Evolutionary conservation across 2,797 vertebrate genomes (phyloP), one percentile per base, ranked within the genome.

Genomic region (Microcaecilia unicolor): DNA sequence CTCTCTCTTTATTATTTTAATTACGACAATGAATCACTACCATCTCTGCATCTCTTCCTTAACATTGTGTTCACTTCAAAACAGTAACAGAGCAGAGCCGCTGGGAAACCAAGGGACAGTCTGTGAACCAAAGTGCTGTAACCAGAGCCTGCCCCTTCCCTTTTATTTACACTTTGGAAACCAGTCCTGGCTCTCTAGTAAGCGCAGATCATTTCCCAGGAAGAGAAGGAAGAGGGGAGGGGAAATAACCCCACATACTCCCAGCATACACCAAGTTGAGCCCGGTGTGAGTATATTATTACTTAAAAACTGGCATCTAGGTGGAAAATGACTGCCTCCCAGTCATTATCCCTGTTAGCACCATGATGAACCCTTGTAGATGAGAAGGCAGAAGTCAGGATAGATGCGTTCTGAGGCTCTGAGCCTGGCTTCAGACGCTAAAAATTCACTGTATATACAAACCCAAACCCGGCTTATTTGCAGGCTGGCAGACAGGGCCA

Each of bases 231-330:
- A n/a, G n/a, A n/a, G n/a, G n/a, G n/a, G 49, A 61, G 58, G 67
- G 64, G 64, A 71, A 54, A 40, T 54, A 54, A 61, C 64, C 44
- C 55, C 67, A 64, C 71, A 64, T 55, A 61, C 50, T 52, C 71
- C 43, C 67, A 25, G 57, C 51, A 10, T 61, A 47, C 57, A 44
- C 67, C 70, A 52, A 22, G 62, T 58, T 18, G 25, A 70, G 58
- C 67, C 72, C 18, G 60, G 74, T 51, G 71, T 67, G 71, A 44
- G 36, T 55, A 56, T 55, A 53, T 72, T 68, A 69, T 69, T 68
- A 63, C 75, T 74, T 74, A 70, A 73, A 78, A 68, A 70, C 72
- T 64, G 76, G 72, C 62, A 55, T 68, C 67, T 62, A 62, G 68
- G 66, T 49, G 50, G 62, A 57, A n/a, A 61, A 55, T 60, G 75